Evolutionary conservation across 64 coral and sea anemone genomes (phyloP).

Genomic region (Cladopsammia gracilis): DNA sequence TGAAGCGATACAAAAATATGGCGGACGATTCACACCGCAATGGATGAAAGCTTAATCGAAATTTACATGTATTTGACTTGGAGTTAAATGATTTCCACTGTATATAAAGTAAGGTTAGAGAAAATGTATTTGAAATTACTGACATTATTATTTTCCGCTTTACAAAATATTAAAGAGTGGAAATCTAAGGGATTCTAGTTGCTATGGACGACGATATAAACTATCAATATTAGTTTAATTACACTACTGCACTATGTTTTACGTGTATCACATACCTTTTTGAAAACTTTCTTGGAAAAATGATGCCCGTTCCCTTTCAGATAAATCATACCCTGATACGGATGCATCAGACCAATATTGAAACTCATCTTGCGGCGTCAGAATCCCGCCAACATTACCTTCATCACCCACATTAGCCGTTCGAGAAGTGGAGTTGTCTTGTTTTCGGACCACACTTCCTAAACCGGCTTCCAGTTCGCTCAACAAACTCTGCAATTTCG

Average conservation of each 20-base stretch:
- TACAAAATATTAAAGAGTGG: no score
- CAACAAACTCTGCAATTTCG: slow-evolving; percentile 95
- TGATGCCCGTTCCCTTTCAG: slow-evolving; percentile 93
- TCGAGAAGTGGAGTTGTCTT: slow-evolving; percentile 62
- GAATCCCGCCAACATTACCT: slow-evolving; percentile 84
- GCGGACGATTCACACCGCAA: no score
- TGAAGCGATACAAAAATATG: no score
- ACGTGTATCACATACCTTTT: slow-evolving; percentile 59
- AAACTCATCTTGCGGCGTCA: slow-evolving; percentile 99
- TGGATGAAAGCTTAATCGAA: no score
- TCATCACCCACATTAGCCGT: slow-evolving; percentile 48
- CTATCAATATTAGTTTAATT: background rate
- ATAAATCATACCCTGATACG: slow-evolving; percentile 95
- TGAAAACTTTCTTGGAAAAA: slow-evolving; percentile 99
- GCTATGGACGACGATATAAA: slow-evolving; percentile 84
- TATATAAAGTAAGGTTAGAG: no score
- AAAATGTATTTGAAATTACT: no score
- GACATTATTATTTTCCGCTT: no score
- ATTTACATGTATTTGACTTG: no score
- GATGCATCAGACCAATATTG: slow-evolving; percentile 98
- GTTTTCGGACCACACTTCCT: slow-evolving; percentile 93
- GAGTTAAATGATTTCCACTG: no score
- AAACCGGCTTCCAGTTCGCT: slow-evolving; percentile 97
- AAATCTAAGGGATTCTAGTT: slow-evolving; percentile 25
- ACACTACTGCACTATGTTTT: background rate